Evolutionary conservation across 2,797 vertebrate genomes (phyloP).

Genomic region (Danio choprae): DNA sequence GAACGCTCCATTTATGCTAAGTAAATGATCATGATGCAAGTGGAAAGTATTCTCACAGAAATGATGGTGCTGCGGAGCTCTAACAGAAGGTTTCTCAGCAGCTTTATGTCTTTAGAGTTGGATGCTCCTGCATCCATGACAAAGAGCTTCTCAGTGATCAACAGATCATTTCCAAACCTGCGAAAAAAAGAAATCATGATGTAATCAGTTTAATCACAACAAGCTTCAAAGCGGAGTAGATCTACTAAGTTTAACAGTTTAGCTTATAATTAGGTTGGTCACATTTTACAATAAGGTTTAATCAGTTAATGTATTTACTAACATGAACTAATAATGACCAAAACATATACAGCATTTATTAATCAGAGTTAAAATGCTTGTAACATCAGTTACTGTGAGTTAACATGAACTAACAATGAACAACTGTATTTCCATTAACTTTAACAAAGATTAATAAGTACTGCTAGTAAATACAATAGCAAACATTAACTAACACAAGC

Average conservation of each 20-base stretch:
- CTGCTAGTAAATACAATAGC: no score
- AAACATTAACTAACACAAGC: no score
- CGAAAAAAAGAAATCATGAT: background rate
- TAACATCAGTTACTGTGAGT: no score
- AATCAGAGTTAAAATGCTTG: no score
- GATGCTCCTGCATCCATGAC: constrained; percentile 93
- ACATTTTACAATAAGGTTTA: background rate
- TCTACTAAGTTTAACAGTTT: background rate
- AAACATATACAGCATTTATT: no score
- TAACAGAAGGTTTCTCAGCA: constrained; percentile 90
- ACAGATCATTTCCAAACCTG: constrained; percentile 95
- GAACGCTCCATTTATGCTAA: background rate
- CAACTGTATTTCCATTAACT: no score
- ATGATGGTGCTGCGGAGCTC: constrained; percentile 88
- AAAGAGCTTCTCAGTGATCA: constrained; percentile 92
- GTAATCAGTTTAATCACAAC: background rate
- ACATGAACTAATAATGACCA: no score
- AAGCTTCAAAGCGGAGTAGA: background rate
- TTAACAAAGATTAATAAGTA: no score
- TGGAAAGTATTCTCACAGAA: constrained; percentile 80
- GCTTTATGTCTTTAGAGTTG: constrained; percentile 94
- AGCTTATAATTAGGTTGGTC: background rate
- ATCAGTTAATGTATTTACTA: background rate
- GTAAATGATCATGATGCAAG: background rate
- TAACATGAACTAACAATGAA: no score